phyloP scores from a whole-genome alignment of 2,113 vertebrate genomes.

The Octodon degus region DNA sequence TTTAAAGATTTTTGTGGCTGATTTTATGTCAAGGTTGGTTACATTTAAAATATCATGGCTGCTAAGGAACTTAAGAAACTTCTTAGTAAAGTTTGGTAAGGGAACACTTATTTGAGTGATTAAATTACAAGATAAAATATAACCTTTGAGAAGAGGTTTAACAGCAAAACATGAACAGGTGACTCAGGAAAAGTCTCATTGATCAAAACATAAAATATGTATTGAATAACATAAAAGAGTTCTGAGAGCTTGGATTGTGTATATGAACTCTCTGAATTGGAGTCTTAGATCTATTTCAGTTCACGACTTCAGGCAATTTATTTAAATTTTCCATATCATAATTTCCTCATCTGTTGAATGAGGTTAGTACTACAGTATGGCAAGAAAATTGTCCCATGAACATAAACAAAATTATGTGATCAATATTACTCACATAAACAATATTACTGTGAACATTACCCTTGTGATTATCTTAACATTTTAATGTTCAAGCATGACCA shows the following conservation, averaged over 20 bases:
- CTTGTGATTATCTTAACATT: background rate
- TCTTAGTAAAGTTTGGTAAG: background rate
- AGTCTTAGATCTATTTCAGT: background rate
- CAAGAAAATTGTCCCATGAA: background rate
- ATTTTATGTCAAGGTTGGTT: constrained; percentile 37
- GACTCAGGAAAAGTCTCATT: background rate
- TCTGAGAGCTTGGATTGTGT: background rate
- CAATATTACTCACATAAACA: background rate
- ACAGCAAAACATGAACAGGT: background rate
- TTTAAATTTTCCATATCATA: background rate
- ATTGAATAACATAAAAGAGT: background rate
- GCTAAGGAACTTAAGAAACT: constrained; percentile 23
- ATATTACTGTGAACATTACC: background rate
- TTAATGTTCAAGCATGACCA: background rate
- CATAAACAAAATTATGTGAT: background rate
- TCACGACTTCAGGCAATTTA: background rate
- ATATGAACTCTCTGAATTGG: background rate
- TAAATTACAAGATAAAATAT: background rate
- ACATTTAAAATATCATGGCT: background rate
- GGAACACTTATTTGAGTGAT: background rate
- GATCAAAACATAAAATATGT: background rate
- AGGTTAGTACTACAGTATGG: background rate
- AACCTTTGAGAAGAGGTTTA: background rate
- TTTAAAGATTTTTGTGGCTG: constrained; percentile 31
- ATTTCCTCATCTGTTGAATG: background rate